A percentile compares a stretch with the other conserved stretches of the same genome.
phyloP scores from a whole-genome alignment of 2,888 invertebrate genomes.

The Gandaritis pyraliata region DNA sequence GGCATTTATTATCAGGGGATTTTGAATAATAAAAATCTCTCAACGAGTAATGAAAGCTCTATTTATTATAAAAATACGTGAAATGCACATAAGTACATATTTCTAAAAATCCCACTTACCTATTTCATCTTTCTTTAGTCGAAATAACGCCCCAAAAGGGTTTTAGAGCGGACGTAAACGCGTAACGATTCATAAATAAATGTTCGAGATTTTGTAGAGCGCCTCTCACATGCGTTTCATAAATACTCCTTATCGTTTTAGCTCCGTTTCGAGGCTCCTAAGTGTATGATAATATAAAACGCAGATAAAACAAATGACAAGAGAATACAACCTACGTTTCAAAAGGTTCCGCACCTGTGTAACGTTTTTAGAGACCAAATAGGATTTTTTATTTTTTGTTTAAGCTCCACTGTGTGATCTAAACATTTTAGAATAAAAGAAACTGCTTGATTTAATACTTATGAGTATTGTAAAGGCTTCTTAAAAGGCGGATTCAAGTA shows the following conservation, averaged over 20 bases:
- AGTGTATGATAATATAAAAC: slow-evolving; percentile 17
- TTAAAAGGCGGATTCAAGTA: too few species aligned
- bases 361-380: background rate
- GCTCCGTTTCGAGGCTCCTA: slow-evolving; percentile 19
- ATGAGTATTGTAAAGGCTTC: too few species aligned
- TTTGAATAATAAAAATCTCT: too few species aligned
- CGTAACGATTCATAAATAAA: slow-evolving; percentile 24
- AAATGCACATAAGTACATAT: too few species aligned
- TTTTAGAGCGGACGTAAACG: slow-evolving; percentile 15
- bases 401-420: too few species aligned
- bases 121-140: background rate
- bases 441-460: too few species aligned
- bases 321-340: background rate
- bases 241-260: slow-evolving; percentile 25
- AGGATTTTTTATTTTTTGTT: too few species aligned
- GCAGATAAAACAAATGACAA: slow-evolving; percentile 5
- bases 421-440: too few species aligned
- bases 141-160: slow-evolving; percentile 9
- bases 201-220: slow-evolving; percentile 15
- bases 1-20: too few species aligned
- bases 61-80: background rate
- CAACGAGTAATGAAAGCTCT: too few species aligned
- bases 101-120: too few species aligned
- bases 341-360: slow-evolving; percentile 8
- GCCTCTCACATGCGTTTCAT: slow-evolving; percentile 14